Evolutionary conservation across 2,888 invertebrate species (phyloP), one percentile per base, ranked within the genome.

Genomic region (Eupithecia insigniata): DNA sequence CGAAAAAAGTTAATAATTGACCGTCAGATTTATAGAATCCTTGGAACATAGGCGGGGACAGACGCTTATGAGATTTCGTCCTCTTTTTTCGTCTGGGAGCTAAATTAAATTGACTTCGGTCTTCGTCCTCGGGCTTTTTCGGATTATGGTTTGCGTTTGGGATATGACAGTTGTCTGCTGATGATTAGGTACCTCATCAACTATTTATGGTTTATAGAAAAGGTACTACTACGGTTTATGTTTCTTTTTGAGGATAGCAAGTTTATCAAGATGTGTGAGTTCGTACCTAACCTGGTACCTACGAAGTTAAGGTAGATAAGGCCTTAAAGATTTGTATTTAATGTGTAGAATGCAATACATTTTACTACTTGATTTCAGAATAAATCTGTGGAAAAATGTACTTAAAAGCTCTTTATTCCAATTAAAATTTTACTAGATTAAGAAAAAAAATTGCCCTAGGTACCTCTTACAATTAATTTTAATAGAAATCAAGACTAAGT

Each of bases 81-180:
- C 79, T 85, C 87, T 86, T 91, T 90, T 92, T 89, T 87, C 85
- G 92, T 91, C 91, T 91, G 91, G 87, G 80, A 87, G 83, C 88
- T 83, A 90, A 92, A 92, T 92, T 91, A 90, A 91, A 91, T 87
- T 89, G 90, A 89, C 87, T 88, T 82, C 76, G 79, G 83, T 83
- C 80, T 80, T 64, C 22, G 22, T 83, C 80, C 80, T 64, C 34
- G 36, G 64, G 22, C n/a, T 14, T 83, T 79, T 82, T 84, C 80
- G 82, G 80, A 76, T 80, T 81, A 80, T 79, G 79, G 69, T 60
- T 36, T 71, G 70, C 66, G 67, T 39, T 72, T 71, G 75, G 78
- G 76, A 82, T 84, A 85, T 84, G 86, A 84, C 86, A 86, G 77
- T 78, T 73, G 76, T 72, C 75, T 70, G 74, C 26, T 4, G 12